A percentile compares a stretch with the other conserved stretches of the same genome.
Conservation (phyloP, 2,113 vertebrate genomes). For the Parus major region DNA sequence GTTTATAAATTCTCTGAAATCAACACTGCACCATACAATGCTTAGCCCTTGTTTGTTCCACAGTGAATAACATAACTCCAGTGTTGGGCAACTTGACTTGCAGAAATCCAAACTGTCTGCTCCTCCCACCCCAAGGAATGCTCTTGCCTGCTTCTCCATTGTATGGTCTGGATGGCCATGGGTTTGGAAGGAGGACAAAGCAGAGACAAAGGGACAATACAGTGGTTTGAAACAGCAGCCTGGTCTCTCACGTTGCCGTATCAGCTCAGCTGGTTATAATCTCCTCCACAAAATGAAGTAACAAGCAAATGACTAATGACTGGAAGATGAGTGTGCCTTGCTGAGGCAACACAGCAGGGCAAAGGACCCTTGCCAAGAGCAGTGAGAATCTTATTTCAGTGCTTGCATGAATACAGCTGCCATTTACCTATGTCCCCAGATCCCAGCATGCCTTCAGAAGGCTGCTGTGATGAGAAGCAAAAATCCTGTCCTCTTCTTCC, state of each 20-base stretch:
- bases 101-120: neutral
- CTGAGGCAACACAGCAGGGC: constrained; percentile 4
- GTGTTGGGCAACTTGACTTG: neutral
- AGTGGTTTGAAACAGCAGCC: neutral
- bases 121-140: constrained; percentile 22
- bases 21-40: neutral
- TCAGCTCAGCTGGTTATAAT: constrained; percentile 29
- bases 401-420: neutral
- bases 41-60: neutral
- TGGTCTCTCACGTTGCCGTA: neutral
- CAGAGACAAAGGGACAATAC: constrained; percentile 8
- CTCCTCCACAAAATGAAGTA: constrained; percentile 18
- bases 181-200: constrained; percentile 24
- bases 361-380: neutral
- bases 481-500: neutral
- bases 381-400: neutral
- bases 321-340: neutral
- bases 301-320: neutral
- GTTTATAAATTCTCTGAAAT: neutral
- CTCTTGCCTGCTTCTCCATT: neutral
- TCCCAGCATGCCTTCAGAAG: neutral
- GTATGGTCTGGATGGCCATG: neutral
- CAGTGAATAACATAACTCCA: neutral
- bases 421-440: neutral
- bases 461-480: neutral